Conservation (phyloP, 2,113 vertebrate species). For the Nestor notabilis region DNA sequence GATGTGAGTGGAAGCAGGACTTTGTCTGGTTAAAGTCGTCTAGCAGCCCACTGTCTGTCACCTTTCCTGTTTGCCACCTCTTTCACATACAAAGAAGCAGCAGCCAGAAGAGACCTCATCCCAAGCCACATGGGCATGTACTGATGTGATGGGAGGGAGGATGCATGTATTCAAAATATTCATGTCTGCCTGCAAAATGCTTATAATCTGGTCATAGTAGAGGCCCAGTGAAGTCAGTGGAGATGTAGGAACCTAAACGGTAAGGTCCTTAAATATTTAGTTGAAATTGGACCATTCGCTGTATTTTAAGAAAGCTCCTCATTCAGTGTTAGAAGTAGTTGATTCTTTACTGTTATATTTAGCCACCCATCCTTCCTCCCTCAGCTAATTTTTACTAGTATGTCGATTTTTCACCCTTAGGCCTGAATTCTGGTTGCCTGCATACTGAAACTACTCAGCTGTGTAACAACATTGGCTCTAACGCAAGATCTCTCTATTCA, state of each 20-base stretch:
- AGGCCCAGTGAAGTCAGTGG: neutral
- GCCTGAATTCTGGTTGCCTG: neutral
- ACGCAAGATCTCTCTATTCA: neutral
- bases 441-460: neutral
- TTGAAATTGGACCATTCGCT: neutral
- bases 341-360: neutral
- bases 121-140: neutral
- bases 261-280: neutral
- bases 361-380: neutral
- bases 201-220: neutral
- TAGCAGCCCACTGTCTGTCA: neutral
- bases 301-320: neutral
- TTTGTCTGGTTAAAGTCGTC: neutral
- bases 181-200: neutral
- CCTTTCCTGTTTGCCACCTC: neutral
- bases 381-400: neutral
- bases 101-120: neutral
- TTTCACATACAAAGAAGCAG: neutral
- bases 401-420: neutral
- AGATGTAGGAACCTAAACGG: neutral
- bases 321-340: neutral
- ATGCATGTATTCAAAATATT: neutral
- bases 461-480: neutral
- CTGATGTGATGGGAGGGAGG: neutral
- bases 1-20: rapidly evolving